Evolutionary conservation across 2,888 invertebrate species (phyloP), one percentile per base, ranked within the genome.

Genomic region (Drosophila limbata): DNA sequence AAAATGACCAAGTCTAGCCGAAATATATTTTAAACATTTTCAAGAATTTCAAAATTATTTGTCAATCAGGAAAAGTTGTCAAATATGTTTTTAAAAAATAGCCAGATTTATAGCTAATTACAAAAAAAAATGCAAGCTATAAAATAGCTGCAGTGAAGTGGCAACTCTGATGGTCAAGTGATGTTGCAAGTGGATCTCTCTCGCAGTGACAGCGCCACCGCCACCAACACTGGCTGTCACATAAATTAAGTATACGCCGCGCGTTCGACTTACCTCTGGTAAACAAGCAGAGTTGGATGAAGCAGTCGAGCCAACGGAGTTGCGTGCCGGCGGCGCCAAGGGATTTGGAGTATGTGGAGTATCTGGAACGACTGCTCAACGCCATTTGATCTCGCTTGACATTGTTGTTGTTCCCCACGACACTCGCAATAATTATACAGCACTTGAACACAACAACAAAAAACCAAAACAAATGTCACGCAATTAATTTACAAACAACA

Each of bases 311-410:
- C 86, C 82, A 84, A 33, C 47, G 64, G 64, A 69, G 69, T 71
- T 79, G 84, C 52, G 70, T 70, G 81, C 72, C 63, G 66, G 55
- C 74, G 56, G 66, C 68, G 75, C 73, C 50, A 35, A 45, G 72
- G 72, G 77, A 79, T 56, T 79, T 71, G 25, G 25, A 6, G 25
- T 60, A 44, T 33, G 31, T 42, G 25, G 25, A 25, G 31, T 44
- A 44, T 64, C 69, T 70, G 47, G 44, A 66, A 67, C 66, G 73
- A 66, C 33, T 79, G 73, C 40, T 69, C 61, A 62, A 66, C 56
- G 84, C 78, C 81, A 81, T 81, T 81, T 44, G 77, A 77, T 71
- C 67, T 47, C 59, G 62, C 50, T 69, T 84, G 66, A 86, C 84
- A 82, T 77, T 55, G 57, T 69, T 69, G 35, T 40, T 39, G 28